phyloP scores from a whole-genome alignment of 2,888 invertebrate species.

The Adela reaumurella region DNA sequence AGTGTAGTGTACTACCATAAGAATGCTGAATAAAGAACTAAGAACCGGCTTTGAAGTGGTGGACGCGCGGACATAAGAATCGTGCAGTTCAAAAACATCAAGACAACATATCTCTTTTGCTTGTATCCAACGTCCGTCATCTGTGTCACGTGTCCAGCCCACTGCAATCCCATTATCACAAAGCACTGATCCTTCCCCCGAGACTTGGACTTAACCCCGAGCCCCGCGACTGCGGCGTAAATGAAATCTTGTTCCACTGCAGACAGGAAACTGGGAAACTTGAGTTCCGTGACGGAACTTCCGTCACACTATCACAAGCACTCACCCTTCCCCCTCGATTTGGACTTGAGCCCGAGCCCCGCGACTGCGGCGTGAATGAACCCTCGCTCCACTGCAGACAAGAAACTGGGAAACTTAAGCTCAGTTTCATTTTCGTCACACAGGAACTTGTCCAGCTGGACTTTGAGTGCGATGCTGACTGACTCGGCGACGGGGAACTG shows the following conservation, averaged over 20 bases:
- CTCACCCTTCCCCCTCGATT: slow-evolving; percentile 76
- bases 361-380: slow-evolving; percentile 72
- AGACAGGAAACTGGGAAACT: slow-evolving; percentile 71
- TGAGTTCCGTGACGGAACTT: slow-evolving; percentile 47
- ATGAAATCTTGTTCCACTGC: slow-evolving; percentile 77
- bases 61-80: no score
- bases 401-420: slow-evolving; percentile 65
- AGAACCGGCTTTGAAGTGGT: no score
- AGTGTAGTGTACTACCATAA: no score
- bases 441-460: slow-evolving; percentile 45
- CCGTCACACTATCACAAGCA: no score
- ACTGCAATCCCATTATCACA: no score
- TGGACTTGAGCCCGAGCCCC: slow-evolving; percentile 69
- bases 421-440: slow-evolving; percentile 47
- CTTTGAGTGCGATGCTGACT: slow-evolving; percentile 46
- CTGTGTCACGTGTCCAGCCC: no score
- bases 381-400: slow-evolving; percentile 74
- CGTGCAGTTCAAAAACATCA: no score
- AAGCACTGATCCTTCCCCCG: slow-evolving; percentile 69
- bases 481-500: slow-evolving; percentile 49
- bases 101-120: no score
- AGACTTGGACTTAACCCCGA: slow-evolving; percentile 77
- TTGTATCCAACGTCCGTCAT: no score
- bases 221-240: slow-evolving; percentile 64
- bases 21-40: no score